These are phyloP conservation scores for Orbicella faveolata DNA, from an alignment of 64 coral and sea anemone genomes.

Conservation along the genomic window DNA sequence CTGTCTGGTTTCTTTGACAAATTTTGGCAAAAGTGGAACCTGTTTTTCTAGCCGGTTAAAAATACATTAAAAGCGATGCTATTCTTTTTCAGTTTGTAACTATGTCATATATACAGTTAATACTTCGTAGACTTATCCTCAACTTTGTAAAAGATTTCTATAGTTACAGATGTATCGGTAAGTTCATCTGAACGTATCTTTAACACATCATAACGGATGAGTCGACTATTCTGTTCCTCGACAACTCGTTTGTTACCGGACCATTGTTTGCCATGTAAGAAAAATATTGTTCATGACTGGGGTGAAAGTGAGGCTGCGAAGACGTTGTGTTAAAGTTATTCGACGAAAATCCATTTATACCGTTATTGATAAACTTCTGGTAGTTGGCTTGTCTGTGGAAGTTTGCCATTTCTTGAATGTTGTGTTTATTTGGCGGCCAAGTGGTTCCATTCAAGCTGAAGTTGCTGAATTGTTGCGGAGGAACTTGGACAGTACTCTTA, in stretches of 20 bases:
- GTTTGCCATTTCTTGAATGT: constrained; percentile 27
- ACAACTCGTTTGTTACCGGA: neutral
- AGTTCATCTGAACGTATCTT: neutral
- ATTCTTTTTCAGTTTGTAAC: neutral
- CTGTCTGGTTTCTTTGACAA: too few relatives aligned
- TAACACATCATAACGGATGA: constrained; percentile 34
- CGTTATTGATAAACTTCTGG: constrained; percentile 16
- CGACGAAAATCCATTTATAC: constrained; percentile 7
- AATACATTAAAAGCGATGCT: too few relatives aligned
- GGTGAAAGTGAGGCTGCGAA: neutral
- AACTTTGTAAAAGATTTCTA: neutral
- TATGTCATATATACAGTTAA: neutral
- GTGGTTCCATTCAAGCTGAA: neutral
- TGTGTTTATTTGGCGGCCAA: constrained; percentile 33
- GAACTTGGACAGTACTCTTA: neutral
- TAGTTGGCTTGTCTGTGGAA: constrained; percentile 35
- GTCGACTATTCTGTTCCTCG: constrained; percentile 15
- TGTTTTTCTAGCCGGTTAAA: too few relatives aligned
- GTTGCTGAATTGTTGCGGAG: constrained; percentile 25
- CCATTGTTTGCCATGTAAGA: constrained; percentile 28
- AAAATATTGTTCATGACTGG: constrained; percentile 29
- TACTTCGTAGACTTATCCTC: neutral
- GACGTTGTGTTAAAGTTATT: constrained; percentile 4
- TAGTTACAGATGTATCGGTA: neutral
- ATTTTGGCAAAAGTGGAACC: too few relatives aligned